A percentile compares a stretch with the other conserved stretches of the same genome.
Evolutionary conservation across 2,113 vertebrate genomes (phyloP).

Genomic region (Progne subis): DNA sequence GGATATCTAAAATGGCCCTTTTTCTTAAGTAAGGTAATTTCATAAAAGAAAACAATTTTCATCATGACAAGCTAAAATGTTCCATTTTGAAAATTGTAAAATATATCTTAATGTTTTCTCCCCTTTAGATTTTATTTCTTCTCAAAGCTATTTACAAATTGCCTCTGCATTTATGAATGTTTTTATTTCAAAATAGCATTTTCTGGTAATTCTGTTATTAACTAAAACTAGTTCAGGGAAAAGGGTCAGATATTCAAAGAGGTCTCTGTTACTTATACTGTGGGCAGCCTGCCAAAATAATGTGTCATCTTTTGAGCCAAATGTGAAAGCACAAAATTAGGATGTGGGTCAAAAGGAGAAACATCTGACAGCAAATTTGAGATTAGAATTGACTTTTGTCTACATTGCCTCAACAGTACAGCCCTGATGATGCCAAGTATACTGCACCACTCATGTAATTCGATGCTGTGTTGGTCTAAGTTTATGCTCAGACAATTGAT

Average conservation of each 20-base stretch:
- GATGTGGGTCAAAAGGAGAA: neutral
- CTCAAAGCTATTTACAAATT: neutral
- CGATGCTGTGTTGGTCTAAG: neutral
- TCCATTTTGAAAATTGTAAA: neutral
- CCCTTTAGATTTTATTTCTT: neutral
- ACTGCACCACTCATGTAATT: neutral
- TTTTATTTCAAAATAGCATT: neutral
- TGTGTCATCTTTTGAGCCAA: neutral
- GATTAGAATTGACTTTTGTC: slow-evolving; percentile 7
- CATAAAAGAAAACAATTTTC: neutral
- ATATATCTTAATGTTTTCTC: neutral
- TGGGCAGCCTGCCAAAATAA: neutral
- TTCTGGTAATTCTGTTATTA: neutral
- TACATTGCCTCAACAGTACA: neutral
- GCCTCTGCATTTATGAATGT: neutral
- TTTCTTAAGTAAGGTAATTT: neutral
- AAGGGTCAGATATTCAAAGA: neutral
- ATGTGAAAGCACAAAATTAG: neutral
- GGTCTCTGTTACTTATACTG: neutral
- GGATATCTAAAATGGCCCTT: neutral
- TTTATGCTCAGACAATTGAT: slow-evolving; percentile 12
- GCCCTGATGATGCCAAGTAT: neutral
- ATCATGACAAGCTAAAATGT: neutral
- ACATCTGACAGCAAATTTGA: neutral
- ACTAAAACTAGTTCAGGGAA: neutral